A percentile compares a stretch with the other conserved stretches of the same genome.
phyloP scores from a whole-genome alignment of 2,888 invertebrate species.

The Apotomis turbidana region DNA sequence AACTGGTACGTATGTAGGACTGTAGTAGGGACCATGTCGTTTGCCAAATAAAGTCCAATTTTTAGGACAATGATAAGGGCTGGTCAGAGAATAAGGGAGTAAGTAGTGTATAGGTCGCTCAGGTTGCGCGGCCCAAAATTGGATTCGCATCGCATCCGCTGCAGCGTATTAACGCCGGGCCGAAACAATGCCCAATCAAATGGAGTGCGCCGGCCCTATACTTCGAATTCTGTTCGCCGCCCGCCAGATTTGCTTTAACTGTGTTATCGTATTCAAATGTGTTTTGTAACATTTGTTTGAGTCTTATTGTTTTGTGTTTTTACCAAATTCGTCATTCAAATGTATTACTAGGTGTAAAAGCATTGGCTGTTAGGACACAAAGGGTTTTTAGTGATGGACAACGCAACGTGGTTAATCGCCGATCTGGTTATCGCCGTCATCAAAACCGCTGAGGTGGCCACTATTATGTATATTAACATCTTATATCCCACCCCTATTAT shows the following conservation, averaged over 20 bases:
- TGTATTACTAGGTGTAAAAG: no score
- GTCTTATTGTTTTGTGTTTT: background rate
- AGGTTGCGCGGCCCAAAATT: conserved; percentile 68
- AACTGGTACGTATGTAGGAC: background rate
- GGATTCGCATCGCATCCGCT: conserved; percentile 69
- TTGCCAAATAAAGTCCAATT: conserved; percentile 19
- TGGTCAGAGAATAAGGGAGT: conserved; percentile 9
- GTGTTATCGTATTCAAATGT: conserved; percentile 39
- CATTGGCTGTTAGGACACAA: no score
- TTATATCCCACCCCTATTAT: no score
- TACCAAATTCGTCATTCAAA: background rate
- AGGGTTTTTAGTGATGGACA: no score
- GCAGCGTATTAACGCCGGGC: conserved; percentile 62
- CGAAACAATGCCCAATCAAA: conserved; percentile 79
- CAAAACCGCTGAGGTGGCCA: no score
- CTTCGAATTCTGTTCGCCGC: conserved; percentile 46
- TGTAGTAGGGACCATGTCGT: conserved; percentile 9
- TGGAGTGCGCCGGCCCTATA: conserved; percentile 52
- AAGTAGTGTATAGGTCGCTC: conserved; percentile 55
- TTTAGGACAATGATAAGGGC: background rate
- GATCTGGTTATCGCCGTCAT: no score
- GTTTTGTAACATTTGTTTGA: conserved; percentile 16
- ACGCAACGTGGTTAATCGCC: no score
- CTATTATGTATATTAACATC: no score
- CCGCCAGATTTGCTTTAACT: conserved; percentile 41